Base-by-base conservation (phyloP, 2,888 invertebrate species). In the Meghimatium bilineatum region DNA sequence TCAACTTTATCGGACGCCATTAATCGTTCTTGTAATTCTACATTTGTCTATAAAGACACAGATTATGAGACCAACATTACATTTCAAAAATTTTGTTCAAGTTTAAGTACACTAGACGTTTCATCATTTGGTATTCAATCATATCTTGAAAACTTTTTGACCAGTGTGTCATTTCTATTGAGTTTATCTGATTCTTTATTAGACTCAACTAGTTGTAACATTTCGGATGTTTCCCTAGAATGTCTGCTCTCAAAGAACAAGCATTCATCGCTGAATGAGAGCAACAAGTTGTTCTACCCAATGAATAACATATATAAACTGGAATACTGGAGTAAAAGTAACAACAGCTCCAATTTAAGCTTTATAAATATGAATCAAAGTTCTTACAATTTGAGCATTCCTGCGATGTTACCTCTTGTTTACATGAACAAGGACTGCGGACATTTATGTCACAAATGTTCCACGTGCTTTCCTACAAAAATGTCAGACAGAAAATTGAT, bases 371-470 rank as follows among this genome's bases (percentile, higher is more conserved):
- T 49, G 29, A 14, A 10, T 20, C 32, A 38, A 38, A 38, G 44
- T 36, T 26, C 29, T 36, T 67, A 56, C n/a, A 60, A 44, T 2
- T 23, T 85, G 12, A 12, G 1, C 26, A 17, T 85, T 6, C 84
- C 86, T 3, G 26, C 17, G 2, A 36, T 29, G 17, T n/a, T 86
- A 6, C 84, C 84, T 8, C 44, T 56, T 8, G 36, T 14, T 6
- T 63, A 82, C 44, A 56, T 80, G 44, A 80, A 78, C 32, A 83
- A 74, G 23, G 38, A 66, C 66, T 87, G 87, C 66, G 81, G 78
- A 34, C 74, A 78, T 67, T 75, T 77, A 12, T 87, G 87, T 44
- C 60, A 75, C 23, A 63, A 76, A 34, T 87, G 87, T 36, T n/a
- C 63, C 26, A 67, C 32, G 1, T 87, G 87, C 75, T 56, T 49